phyloP scores from a whole-genome alignment of 2,888 invertebrate genomes.

The Mesorhabditis sp. region DNA sequence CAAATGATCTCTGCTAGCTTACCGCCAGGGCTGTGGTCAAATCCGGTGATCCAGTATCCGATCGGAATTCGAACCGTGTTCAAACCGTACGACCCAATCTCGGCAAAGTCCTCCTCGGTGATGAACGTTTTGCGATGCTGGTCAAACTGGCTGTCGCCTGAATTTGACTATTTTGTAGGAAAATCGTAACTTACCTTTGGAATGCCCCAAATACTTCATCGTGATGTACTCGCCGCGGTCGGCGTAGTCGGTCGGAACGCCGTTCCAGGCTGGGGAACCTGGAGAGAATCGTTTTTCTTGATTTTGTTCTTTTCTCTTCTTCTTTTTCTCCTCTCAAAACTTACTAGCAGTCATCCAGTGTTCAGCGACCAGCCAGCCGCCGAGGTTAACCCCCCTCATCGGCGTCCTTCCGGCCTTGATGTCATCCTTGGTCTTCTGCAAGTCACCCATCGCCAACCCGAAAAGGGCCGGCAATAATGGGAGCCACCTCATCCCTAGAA shows the following conservation, averaged over 20 bases:
- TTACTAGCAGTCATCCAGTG: slow-evolving; percentile 10
- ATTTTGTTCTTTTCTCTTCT: background rate
- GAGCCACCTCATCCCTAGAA: no score
- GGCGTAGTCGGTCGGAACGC: slow-evolving; percentile 9
- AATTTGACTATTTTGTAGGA: background rate
- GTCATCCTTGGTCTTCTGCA: slow-evolving; percentile 9
- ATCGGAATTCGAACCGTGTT: slow-evolving; percentile 11
- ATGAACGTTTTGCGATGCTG: slow-evolving; percentile 11
- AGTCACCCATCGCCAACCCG: background rate
- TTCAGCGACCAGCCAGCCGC: slow-evolving; percentile 14
- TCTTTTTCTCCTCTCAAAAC: background rate
- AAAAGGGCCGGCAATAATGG: background rate
- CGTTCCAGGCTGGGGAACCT: slow-evolving; percentile 12
- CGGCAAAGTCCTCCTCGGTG: slow-evolving; percentile 11
- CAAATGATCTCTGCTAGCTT: background rate
- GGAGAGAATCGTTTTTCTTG: background rate
- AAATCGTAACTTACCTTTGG: background rate
- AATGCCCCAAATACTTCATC: background rate
- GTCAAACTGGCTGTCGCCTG: slow-evolving; percentile 12
- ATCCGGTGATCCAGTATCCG: slow-evolving; percentile 13
- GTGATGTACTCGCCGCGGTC: slow-evolving; percentile 10
- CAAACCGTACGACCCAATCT: slow-evolving; percentile 10
- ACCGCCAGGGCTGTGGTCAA: slow-evolving; percentile 10
- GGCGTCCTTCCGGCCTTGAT: slow-evolving; percentile 12
- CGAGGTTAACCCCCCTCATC: slow-evolving; percentile 9